phyloP scores from a whole-genome alignment of 2,888 invertebrate genomes.

The Trileptium ribeirensis region DNA sequence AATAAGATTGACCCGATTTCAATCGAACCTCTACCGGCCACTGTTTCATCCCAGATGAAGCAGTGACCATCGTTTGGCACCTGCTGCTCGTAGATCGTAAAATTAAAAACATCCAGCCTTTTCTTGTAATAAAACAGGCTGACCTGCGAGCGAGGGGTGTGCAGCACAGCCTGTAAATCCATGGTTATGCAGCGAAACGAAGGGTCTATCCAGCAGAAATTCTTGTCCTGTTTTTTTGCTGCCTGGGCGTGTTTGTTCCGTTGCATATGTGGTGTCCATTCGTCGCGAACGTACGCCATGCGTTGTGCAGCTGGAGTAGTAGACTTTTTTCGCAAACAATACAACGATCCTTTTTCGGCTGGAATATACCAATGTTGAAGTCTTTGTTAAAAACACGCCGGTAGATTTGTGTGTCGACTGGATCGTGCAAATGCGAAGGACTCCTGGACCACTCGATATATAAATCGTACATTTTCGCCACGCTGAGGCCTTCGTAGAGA shows the following conservation, averaged over 20 bases:
- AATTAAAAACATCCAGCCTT: conserved; percentile 13
- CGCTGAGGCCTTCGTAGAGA: not conserved
- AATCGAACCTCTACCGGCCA: not conserved
- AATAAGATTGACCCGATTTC: not conserved
- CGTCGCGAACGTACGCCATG: too few species aligned
- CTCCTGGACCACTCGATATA: not conserved
- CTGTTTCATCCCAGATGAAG: conserved; percentile 4
- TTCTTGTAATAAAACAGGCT: conserved; percentile 18
- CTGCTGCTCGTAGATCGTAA: conserved; percentile 7
- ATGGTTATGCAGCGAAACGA: not conserved
- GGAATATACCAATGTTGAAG: conserved; percentile 14
- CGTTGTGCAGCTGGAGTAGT: too few species aligned
- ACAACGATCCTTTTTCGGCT: conserved; percentile 16
- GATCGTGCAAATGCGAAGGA: not conserved
- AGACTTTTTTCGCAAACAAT: not conserved
- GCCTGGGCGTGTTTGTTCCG: too few species aligned
- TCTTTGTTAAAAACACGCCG: not conserved
- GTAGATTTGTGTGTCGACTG: not conserved
- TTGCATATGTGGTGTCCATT: too few species aligned
- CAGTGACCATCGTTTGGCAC: not conserved
- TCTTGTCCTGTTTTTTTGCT: too few species aligned
- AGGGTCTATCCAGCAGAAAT: not conserved
- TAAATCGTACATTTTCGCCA: not conserved
- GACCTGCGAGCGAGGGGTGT: not conserved
- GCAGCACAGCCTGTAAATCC: conserved; percentile 17